A percentile compares a stretch with the other conserved stretches of the same genome.
Evolutionary conservation across 1,140 invertebrate species (phyloP).

Genomic region (Apis mellifera): DNA sequence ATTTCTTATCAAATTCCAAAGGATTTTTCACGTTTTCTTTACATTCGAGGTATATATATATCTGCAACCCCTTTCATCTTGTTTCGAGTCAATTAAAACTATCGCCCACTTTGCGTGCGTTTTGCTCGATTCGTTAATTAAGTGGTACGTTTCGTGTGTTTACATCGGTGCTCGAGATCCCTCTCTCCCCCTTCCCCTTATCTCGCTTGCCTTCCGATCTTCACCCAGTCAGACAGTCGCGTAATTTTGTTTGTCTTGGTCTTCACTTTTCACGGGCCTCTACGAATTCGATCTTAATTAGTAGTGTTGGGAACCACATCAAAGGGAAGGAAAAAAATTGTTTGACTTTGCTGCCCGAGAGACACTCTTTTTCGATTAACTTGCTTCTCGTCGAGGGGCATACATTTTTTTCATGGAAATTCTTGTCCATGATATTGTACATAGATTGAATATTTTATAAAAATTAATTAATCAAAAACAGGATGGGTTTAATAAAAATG

Average conservation of each 20-base stretch:
- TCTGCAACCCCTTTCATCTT: not conserved
- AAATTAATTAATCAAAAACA: no score
- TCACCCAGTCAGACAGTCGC: constrained; percentile 9
- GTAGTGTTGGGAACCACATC: constrained; percentile 10
- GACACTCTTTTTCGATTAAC: constrained; percentile 6
- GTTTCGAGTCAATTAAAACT: constrained; percentile 51
- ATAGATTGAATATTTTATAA: not conserved
- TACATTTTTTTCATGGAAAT: not conserved
- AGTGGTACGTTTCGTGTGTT: constrained; percentile 56
- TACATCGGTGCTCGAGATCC: constrained; percentile 41
- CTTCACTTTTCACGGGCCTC: constrained; percentile 32
- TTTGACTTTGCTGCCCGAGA: constrained; percentile 23
- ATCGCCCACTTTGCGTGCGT: constrained; percentile 45
- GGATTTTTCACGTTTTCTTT: no score
- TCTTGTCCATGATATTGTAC: not conserved
- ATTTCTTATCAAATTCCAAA: no score
- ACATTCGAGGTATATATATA: no score
- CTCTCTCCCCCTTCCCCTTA: constrained; percentile 25
- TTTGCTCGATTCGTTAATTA: constrained; percentile 59
- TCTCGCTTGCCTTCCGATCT: constrained; percentile 36
- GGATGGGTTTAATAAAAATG: no score
- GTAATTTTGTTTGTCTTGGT: constrained; percentile 59
- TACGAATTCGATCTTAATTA: constrained; percentile 55
- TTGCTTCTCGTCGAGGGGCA: not conserved
- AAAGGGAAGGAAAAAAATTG: constrained; percentile 16